Evolutionary conservation across 2,888 invertebrate genomes (phyloP).

Genomic region (Furcula furcula): DNA sequence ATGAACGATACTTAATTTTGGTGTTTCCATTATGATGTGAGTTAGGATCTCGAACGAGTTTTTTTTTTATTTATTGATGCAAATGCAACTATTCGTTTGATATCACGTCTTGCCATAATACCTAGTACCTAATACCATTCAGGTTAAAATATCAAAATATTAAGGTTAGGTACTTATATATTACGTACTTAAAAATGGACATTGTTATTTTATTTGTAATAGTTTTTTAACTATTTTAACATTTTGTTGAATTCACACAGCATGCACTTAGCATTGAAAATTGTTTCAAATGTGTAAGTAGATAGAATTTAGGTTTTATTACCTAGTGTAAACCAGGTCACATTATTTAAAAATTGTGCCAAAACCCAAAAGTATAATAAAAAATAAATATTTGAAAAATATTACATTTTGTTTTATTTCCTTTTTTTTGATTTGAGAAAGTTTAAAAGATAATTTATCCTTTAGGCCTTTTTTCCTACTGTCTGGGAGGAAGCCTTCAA

Average conservation of each 20-base stretch:
- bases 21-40: conserved; percentile 37
- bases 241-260: conserved; percentile 29
- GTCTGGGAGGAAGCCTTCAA: too few relatives aligned
- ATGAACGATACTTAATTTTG: conserved; percentile 57
- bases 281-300: conserved; percentile 65
- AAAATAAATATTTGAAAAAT: conserved; percentile 68
- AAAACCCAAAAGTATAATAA: conserved; percentile 81
- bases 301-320: conserved; percentile 73
- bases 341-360: conserved; percentile 80
- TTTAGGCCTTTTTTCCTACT: too few relatives aligned
- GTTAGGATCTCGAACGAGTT: conserved; percentile 63
- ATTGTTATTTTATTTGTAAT: conserved; percentile 35
- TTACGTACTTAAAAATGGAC: conserved; percentile 32
- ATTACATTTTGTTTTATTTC: conserved; percentile 47
- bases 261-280: conserved; percentile 51
- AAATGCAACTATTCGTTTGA: conserved; percentile 24
- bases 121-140: conserved; percentile 20
- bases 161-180: conserved; percentile 16
- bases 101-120: conserved; percentile 41
- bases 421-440: too few relatives aligned
- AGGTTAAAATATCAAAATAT: conserved; percentile 29
- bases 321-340: conserved; percentile 77
- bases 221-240: conserved; percentile 35
- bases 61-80: conserved; percentile 54
- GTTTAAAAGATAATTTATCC: too few relatives aligned